These are phyloP conservation scores for Diacarnus erythraeanus DNA, from an alignment of 37 sponge, comb jelly and placozoan species.

Conservation along the genomic window DNA sequence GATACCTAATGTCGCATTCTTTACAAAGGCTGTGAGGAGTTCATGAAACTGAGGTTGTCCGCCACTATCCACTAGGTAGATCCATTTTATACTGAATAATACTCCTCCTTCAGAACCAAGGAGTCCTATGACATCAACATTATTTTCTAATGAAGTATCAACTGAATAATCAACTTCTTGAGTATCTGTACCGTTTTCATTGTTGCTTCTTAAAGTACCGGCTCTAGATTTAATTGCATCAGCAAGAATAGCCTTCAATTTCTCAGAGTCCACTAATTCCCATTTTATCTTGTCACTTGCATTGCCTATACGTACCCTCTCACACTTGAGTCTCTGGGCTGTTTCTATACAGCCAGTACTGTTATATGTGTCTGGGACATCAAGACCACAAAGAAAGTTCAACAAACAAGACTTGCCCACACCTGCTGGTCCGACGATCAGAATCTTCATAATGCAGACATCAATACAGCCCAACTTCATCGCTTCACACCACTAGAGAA, in stretches of 20 bases:
- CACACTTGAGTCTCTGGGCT: not conserved
- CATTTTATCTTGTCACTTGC: not conserved
- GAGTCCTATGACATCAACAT: not conserved
- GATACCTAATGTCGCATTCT: not conserved
- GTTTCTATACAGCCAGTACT: not conserved
- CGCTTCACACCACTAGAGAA: no score
- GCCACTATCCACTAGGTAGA: not conserved
- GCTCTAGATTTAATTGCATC: not conserved
- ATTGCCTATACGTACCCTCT: not conserved
- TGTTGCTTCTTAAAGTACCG: not conserved
- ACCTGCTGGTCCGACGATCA: not conserved
- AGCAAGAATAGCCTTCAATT: not conserved
- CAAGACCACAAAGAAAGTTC: not conserved
- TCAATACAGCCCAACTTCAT: not conserved
- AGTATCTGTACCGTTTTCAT: not conserved
- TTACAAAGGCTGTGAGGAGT: not conserved
- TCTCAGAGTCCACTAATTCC: not conserved
- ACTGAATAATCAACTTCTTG: not conserved
- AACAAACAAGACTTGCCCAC: not conserved
- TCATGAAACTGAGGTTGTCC: conserved; percentile 12
- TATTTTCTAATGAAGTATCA: not conserved
- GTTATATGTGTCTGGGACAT: not conserved
- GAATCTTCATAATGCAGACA: not conserved
- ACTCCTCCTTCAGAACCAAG: not conserved
- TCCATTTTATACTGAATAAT: not conserved